Percentiles rank a stretch among this genome's conserved stretches.
Conservation (phyloP, 2,113 vertebrate genomes). For the Isichthys henryi region DNA sequence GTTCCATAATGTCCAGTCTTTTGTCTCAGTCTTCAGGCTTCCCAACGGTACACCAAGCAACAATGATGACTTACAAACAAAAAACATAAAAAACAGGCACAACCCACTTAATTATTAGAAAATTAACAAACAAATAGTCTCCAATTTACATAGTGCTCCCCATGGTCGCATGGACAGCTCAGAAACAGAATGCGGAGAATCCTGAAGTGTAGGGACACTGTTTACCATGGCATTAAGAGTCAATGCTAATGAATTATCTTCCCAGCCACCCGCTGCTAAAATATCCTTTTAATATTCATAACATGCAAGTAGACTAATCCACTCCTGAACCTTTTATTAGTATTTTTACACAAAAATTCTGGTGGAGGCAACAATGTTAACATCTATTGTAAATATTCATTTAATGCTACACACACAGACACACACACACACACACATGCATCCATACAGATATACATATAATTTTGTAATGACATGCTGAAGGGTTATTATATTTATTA, state of each 20-base stretch:
- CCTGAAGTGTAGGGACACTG: background rate
- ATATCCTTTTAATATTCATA: constrained; percentile 5
- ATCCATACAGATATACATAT: background rate
- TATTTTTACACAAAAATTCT: background rate
- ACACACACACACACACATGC: background rate
- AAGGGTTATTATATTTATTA: background rate
- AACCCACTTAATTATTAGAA: background rate
- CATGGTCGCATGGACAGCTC: background rate
- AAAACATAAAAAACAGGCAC: background rate
- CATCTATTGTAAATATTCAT: background rate
- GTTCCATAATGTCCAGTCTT: background rate
- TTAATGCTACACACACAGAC: background rate
- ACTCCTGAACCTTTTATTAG: background rate
- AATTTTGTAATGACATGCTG: background rate
- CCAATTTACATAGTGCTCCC: background rate
- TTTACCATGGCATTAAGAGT: background rate
- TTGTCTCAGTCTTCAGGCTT: background rate
- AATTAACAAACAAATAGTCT: background rate
- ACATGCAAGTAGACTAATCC: constrained; percentile 2
- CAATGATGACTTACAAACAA: background rate
- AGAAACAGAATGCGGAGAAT: background rate
- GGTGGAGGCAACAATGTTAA: background rate
- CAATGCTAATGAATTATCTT: background rate
- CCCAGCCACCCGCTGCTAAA: background rate
- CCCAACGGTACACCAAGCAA: background rate